Evolutionary conservation across 53 echinoderm and acorn worm genomes (phyloP).

Genomic region (Zoroaster sp.): DNA sequence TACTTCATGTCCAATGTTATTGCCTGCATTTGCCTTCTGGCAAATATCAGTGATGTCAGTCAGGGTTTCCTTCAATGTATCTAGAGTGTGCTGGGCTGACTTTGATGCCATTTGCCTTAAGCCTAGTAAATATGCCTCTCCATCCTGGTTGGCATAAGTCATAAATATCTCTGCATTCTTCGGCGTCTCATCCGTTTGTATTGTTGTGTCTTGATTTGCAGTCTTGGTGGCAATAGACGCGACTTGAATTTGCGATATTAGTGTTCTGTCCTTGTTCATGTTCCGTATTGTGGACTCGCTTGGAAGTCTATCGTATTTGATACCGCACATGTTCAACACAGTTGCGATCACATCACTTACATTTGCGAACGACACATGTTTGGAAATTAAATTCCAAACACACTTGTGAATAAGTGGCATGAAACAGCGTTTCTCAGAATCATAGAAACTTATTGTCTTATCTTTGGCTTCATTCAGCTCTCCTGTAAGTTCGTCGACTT

Average conservation of each 20-base stretch:
- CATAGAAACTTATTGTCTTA: constrained; percentile 17
- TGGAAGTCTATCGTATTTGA: constrained; percentile 32
- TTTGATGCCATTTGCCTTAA: constrained; percentile 58
- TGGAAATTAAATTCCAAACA: constrained; percentile 48
- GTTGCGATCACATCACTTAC: constrained; percentile 28
- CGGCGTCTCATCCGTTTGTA: constrained; percentile 59
- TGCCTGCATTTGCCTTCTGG: constrained; percentile 45
- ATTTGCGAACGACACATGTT: no score
- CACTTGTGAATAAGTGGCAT: constrained; percentile 44
- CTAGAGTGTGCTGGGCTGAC: constrained; percentile 51
- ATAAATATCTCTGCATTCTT: constrained; percentile 44
- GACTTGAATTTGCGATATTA: constrained; percentile 58
- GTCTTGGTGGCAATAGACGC: constrained; percentile 21
- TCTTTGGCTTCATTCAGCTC: constrained; percentile 5
- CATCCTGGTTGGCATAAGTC: constrained; percentile 54
- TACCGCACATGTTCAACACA: constrained; percentile 14
- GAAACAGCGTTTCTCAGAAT: constrained; percentile 7
- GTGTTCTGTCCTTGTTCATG: constrained; percentile 56
- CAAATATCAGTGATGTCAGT: no score
- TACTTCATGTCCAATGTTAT: constrained; percentile 36
- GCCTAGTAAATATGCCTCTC: constrained; percentile 56
- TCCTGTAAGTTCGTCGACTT: constrained; percentile 33
- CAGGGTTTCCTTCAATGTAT: constrained; percentile 32
- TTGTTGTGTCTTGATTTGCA: constrained; percentile 24
- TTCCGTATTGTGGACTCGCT: constrained; percentile 43